Conservation (phyloP, 1,140 invertebrate genomes). For the Aleiodes sp. region DNA sequence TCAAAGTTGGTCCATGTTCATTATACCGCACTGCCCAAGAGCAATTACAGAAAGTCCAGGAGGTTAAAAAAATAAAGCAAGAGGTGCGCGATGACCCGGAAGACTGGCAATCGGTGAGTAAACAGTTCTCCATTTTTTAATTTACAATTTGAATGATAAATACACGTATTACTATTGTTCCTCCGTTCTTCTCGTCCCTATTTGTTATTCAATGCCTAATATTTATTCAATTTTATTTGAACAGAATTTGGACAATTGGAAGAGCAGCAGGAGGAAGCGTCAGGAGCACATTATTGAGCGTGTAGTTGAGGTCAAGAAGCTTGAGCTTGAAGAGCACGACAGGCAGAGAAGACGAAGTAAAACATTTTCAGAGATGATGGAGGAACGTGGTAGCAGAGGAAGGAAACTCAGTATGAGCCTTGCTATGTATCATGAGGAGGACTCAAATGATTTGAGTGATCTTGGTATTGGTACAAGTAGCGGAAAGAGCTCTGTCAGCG, state of each 20-base stretch:
- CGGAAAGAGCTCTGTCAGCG: constrained; percentile 76
- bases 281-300: constrained; percentile 90
- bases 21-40: constrained; percentile 85
- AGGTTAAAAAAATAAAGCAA: constrained; percentile 82
- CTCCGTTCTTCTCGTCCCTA: not conserved
- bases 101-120: constrained; percentile 91
- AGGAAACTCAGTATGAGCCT: constrained; percentile 70
- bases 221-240: constrained; percentile 34
- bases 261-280: constrained; percentile 87
- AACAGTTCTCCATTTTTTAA: not conserved
- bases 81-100: constrained; percentile 82
- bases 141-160: not conserved
- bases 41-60: constrained; percentile 85
- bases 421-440: constrained; percentile 79
- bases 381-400: constrained; percentile 77
- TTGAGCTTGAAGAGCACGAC: constrained; percentile 81
- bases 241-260: constrained; percentile 94
- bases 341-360: constrained; percentile 80
- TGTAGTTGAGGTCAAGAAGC: constrained; percentile 87
- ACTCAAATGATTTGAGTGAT: constrained; percentile 83
- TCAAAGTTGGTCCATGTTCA: constrained; percentile 86
- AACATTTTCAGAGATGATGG: constrained; percentile 94
- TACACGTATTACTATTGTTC: not conserved
- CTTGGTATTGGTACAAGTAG: constrained; percentile 83
- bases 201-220: not conserved